phyloP scores from a whole-genome alignment of 2,113 vertebrate genomes.

The Platichthys stellatus region DNA sequence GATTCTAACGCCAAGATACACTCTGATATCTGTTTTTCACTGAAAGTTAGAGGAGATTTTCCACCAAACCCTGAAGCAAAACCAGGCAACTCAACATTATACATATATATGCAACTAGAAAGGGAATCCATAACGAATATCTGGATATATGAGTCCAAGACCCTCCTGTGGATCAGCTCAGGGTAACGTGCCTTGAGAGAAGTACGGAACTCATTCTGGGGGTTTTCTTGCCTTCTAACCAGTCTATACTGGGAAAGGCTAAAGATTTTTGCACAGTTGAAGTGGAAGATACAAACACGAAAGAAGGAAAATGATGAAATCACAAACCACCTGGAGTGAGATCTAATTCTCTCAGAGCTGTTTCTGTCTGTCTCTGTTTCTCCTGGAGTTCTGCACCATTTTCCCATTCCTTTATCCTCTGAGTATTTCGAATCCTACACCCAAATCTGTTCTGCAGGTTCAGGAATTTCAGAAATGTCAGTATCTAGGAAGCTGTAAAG shows the following conservation, averaged over 20 bases:
- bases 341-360: background rate
- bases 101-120: slow-evolving; percentile 2
- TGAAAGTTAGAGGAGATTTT: slow-evolving; percentile 20
- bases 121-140: background rate
- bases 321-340: background rate
- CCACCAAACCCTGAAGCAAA: background rate
- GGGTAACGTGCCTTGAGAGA: background rate
- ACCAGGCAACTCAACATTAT: background rate
- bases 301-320: background rate
- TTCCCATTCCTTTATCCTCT: background rate
- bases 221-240: background rate
- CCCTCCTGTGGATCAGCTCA: background rate
- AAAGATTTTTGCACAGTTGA: background rate
- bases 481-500: background rate
- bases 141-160: background rate
- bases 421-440: no score
- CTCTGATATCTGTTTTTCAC: slow-evolving; percentile 22
- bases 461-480: background rate
- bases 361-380: background rate
- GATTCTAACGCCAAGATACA: background rate
- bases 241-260: background rate
- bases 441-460: background rate
- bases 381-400: background rate
- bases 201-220: background rate
- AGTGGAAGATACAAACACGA: background rate